Percentiles rank a stretch among this genome's conserved stretches.
phyloP scores from a whole-genome alignment of 2,797 vertebrate species.

The Australoheros facetus region DNA sequence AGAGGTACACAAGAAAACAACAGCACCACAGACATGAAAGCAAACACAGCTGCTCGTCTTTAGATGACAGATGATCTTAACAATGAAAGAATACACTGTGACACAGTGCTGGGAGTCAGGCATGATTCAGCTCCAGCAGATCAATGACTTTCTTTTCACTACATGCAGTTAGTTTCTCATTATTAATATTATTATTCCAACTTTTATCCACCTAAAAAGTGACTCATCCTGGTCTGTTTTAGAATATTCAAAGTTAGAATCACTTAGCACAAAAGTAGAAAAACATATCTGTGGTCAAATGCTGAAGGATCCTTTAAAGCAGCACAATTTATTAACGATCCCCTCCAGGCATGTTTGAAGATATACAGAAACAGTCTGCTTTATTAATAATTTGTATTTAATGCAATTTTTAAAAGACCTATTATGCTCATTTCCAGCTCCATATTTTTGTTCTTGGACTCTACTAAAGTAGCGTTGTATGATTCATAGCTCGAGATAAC shows the following conservation, averaged over 20 bases:
- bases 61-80: not conserved
- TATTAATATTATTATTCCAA: not conserved
- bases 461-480: not conserved
- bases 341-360: not conserved
- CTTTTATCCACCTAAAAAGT: not conserved
- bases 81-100: not conserved
- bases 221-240: not conserved
- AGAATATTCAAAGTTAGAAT: not conserved
- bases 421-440: not conserved
- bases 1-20: constrained; percentile 23
- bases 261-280: not conserved
- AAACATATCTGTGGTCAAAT: not conserved
- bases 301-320: not conserved
- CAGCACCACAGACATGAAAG: constrained; percentile 9
- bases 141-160: not conserved
- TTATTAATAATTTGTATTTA: not conserved
- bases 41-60: constrained; percentile 4
- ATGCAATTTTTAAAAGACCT: not conserved
- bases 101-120: not conserved
- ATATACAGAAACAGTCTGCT: not conserved
- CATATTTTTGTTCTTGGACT: not conserved
- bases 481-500: not conserved
- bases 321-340: not conserved
- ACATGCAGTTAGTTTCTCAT: not conserved
- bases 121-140: not conserved